These are phyloP conservation scores for Cataglyphis altisquamis DNA, from an alignment of 2,888 invertebrate genomes.

Conservation along the genomic window DNA sequence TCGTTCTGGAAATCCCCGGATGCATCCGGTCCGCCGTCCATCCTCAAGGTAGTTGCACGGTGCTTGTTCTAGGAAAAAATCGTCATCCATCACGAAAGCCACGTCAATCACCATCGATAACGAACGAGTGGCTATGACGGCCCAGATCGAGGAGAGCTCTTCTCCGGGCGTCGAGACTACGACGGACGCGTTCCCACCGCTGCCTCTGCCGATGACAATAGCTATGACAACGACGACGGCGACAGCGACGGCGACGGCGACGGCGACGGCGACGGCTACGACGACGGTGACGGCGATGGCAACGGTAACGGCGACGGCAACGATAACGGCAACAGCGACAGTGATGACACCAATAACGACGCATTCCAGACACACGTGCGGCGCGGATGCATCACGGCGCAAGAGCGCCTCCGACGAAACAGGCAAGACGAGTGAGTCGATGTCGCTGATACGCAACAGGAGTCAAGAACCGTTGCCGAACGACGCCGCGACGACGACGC, in stretches of 20 bases:
- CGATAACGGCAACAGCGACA: not conserved
- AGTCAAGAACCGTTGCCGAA: conserved; percentile 71
- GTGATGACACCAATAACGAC: not conserved
- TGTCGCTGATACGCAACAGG: conserved; percentile 64
- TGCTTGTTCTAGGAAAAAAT: conserved; percentile 81
- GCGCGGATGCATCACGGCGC: conserved; percentile 57
- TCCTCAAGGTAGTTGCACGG: conserved; percentile 75
- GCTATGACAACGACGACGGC: not conserved
- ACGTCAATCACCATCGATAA: conserved; percentile 78
- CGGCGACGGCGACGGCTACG: not conserved
- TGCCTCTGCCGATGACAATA: not conserved
- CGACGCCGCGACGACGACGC: conserved; percentile 76
- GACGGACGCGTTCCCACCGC: conserved; percentile 6
- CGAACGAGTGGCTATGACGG: conserved; percentile 78
- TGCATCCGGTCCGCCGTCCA: conserved; percentile 66
- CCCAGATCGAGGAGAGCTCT: conserved; percentile 50
- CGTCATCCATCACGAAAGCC: conserved; percentile 80
- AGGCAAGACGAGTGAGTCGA: conserved; percentile 76
- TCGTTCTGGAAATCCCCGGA: conserved; percentile 24
- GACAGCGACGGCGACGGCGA: not conserved
- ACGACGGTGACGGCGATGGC: not conserved
- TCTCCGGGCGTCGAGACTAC: conserved; percentile 67
- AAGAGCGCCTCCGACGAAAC: conserved; percentile 66
- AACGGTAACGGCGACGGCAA: not conserved
- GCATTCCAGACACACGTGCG: conserved; percentile 69